Percentiles rank a stretch among this genome's conserved stretches.
Evolutionary conservation across 2,113 vertebrate genomes (phyloP).

Genomic region (Poeciliopsis turrubarensis): DNA sequence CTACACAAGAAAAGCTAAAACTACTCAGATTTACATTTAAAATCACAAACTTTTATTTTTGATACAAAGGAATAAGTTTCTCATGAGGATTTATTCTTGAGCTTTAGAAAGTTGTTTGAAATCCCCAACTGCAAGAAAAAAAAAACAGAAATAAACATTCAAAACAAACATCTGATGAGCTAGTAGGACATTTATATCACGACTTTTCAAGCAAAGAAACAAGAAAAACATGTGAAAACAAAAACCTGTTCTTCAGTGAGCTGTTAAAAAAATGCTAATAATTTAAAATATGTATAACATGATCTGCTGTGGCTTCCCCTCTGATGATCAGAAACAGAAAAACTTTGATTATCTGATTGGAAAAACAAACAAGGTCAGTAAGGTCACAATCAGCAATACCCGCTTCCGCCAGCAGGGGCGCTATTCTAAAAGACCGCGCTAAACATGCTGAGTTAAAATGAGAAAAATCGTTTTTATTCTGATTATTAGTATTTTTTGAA

Average conservation of each 20-base stretch:
- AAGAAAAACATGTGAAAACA: neutral
- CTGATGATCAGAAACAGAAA: too few species aligned
- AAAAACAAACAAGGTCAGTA: neutral
- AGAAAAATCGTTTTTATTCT: too few species aligned
- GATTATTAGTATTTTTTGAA: too few species aligned
- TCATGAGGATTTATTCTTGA: too few species aligned
- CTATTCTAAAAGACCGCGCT: neutral
- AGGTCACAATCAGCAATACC: neutral
- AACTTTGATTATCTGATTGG: neutral
- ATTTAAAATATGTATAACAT: neutral
- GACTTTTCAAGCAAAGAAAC: neutral
- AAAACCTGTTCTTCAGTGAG: neutral
- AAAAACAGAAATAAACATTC: neutral
- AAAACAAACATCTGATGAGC: neutral
- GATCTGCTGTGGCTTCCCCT: too few species aligned
- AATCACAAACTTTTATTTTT: too few species aligned
- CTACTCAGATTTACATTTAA: too few species aligned
- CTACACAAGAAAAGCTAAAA: too few species aligned
- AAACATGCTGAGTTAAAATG: too few species aligned
- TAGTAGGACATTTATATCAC: neutral
- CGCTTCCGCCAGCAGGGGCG: neutral
- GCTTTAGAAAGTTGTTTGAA: neutral
- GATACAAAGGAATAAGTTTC: neutral
- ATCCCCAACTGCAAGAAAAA: slow-evolving; percentile 20
- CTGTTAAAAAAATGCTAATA: neutral